Base-by-base conservation (phyloP, 2,797 vertebrate species). In the Bovichtus diacanthus region DNA sequence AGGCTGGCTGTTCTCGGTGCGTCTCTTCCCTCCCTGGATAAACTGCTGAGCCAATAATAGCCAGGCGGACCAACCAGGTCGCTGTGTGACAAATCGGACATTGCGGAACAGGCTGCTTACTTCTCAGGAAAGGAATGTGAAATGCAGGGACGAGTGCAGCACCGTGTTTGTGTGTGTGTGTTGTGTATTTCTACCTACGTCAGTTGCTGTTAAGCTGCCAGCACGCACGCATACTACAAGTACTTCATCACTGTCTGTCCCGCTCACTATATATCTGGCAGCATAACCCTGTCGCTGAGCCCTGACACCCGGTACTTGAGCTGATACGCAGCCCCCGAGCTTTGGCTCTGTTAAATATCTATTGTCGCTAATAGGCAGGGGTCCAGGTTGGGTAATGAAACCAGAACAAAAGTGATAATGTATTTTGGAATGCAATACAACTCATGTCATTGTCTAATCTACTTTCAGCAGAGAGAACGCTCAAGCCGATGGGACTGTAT, bases 11-110 rank as follows among this genome's bases (percentile, higher is more conserved):
- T 77, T 80, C 54, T 76, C 67, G 71, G 53, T 62, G 66, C 55
- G 63, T 75, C 76, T 39, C 18, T 50, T 18, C 59, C 38, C n/a
- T 44, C 75, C 59, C 25, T 54, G 49, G 88, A 89, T 85, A 86
- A 91, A 89, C 82, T 79, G 66, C 74, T 27, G 82, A 75, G 88
- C 90, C 91, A 92, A 92, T 93, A 94, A 94, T 94, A 95, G 87
- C 88, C 80, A 41, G 49, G 80, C 74, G 44, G 84, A 87, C 77
- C 90, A 80, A 88, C 61, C 89, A 82, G 88, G 85, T 87, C 73
- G 60, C 75, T 62, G 87, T 84, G 88, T 90, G 88, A 91, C 88
- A 51, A 87, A 91, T 92, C 84, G 83, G 88, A 86, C 76, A 68
- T 79, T 82, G 87, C 81, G 81, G 82, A 91, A 89, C 83, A 77